Evolutionary conservation across 2,113 vertebrate species (phyloP), one percentile per base, ranked within the genome.

Genomic region (Hepsetus odoe): DNA sequence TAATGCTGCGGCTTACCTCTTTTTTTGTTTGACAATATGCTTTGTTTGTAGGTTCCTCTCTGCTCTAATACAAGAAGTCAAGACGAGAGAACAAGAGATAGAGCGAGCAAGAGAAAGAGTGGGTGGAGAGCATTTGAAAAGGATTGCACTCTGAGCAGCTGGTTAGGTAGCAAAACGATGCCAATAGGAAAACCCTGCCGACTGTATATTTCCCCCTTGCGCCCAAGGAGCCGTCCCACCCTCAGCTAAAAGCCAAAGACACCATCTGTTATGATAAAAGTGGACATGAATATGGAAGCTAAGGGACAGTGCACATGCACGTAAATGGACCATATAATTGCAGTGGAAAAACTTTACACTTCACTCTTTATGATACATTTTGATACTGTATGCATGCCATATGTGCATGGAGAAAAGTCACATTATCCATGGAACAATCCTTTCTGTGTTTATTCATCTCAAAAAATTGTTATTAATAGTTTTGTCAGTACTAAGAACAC

Each of bases 181-280:
- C 79, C 82, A 86, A 77, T 72, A 83, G 76, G 77, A 83, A 86
- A 89, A 81, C 82, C 82, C 81, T 72, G 77, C 74, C 80, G 80
- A 67, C 20, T 12, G 64, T 42, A 82, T 81, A 67, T 42, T 70
- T 77, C 65, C 62, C 62, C 72, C 55, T 79, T 73, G 28, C 32
- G 22, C 83, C 80, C 73, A 42, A 82, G 74, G 61, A 65, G 75
- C 67, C 62, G n/a, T 61, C 77, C 53, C 49, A 35, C 59, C 65
- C 7, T 51, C 38, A 77, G 28, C 66, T 26, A 32, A 30, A 18
- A 40, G 79, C 77, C 82, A 87, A 73, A 49, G 80, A 44, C 49
- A 73, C 77, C 82, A 86, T 81, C 69, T 86, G 83, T 81, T 72
- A 56, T 35, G 69, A 72, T 40, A 79, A 67, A 51, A 85, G 82